Evolutionary conservation across 2,888 invertebrate genomes (phyloP), one percentile per base, ranked within the genome.

Genomic region (Amorpha juglandis): DNA sequence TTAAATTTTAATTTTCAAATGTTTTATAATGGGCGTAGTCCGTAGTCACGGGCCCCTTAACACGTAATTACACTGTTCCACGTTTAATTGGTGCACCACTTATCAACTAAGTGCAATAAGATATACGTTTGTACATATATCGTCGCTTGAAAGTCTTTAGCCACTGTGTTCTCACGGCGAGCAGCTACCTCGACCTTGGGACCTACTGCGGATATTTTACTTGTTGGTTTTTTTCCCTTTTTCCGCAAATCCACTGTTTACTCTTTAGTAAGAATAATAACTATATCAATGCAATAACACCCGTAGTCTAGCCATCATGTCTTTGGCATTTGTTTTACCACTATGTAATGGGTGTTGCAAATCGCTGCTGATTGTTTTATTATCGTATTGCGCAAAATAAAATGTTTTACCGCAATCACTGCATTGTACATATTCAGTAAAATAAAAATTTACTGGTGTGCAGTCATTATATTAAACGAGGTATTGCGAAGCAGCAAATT

Each of bases 121-220:
- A 71, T 68, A 74, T 75, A 77, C 55, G 21, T 79, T 82, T 79
- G 78, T 71, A 74, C 74, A 76, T 76, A 76, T 74, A 79, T 79
- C 78, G 79, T 77, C 78, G 79, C 86, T 90, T 85, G 91, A 91
- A 91, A 91, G 91, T 90, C 81, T 78, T 80, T 81, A 79, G 72
- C 79, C 77, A 78, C 77, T 77, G 73, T 73, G 71, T 74, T 77
- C 80, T 91, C 92, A 91, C 81, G 91, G 91, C 84, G 77, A 92
- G 81, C 91, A 82, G 82, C 86, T 91, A 79, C 83, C 77, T 74
- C 82, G 86, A 88, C 92, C 92, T 92, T 92, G 90, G 83, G 74
- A 78, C 78, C 80, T 81, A 84, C 84, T 82, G 83, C 88, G 86
- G 88, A 90, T 89, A 89, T 89, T 89, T 88, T 79, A 81, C 86